These are phyloP conservation scores for Trematocara stigmaticum DNA, from an alignment of 2,113 vertebrate genomes.

Conservation along the genomic window DNA sequence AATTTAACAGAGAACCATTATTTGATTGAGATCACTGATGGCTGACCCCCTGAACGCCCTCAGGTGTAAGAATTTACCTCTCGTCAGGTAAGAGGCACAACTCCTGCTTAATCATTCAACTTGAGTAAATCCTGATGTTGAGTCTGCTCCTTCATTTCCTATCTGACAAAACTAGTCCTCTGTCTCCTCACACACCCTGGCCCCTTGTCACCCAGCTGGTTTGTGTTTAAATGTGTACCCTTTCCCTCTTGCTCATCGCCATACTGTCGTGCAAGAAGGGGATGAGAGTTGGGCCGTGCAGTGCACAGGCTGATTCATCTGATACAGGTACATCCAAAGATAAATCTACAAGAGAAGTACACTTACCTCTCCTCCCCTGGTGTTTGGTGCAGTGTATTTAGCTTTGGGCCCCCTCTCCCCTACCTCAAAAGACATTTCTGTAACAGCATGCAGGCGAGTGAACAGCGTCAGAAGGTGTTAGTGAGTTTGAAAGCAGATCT, in stretches of 20 bases:
- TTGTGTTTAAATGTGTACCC: slow-evolving; percentile 49
- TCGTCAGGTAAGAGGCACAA: not conserved
- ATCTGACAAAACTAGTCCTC: slow-evolving; percentile 36
- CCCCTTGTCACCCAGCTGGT: slow-evolving; percentile 60
- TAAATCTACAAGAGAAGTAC: slow-evolving; percentile 36
- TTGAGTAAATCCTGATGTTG: slow-evolving; percentile 53
- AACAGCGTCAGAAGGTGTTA: slow-evolving; percentile 70
- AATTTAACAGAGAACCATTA: not conserved
- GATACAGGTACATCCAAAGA: slow-evolving; percentile 47
- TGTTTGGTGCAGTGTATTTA: slow-evolving; percentile 46
- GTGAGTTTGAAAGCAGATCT: slow-evolving; percentile 73
- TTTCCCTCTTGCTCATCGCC: slow-evolving; percentile 27
- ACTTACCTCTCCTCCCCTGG: slow-evolving; percentile 34
- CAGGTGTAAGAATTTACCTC: slow-evolving; percentile 20
- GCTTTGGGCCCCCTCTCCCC: slow-evolving; percentile 31
- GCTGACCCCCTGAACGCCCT: not conserved
- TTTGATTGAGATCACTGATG: not conserved
- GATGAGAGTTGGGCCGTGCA: slow-evolving; percentile 18
- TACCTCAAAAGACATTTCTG: slow-evolving; percentile 51
- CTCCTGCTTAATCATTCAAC: slow-evolving; percentile 11
- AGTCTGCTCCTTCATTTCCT: slow-evolving; percentile 45
- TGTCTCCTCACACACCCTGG: slow-evolving; percentile 36
- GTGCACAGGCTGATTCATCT: slow-evolving; percentile 37
- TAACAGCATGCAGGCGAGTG: slow-evolving; percentile 68
- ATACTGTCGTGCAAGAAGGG: slow-evolving; percentile 20